Evolutionary conservation across 1,140 invertebrate genomes (phyloP).

Genomic region (Lepidurus couesii): DNA sequence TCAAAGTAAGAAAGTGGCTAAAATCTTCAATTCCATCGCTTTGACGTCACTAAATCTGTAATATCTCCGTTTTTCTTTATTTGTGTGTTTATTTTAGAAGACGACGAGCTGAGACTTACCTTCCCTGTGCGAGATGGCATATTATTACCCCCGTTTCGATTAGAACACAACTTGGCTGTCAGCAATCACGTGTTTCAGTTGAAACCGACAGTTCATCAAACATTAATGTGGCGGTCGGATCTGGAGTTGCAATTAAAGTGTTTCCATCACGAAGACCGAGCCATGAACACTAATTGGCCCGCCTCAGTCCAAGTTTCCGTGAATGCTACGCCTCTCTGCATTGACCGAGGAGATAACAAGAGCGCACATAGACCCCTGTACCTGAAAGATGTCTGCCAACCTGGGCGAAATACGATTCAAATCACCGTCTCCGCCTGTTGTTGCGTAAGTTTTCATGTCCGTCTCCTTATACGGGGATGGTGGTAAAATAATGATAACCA

Average conservation of each 20-base stretch:
- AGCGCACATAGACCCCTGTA: conserved; percentile 91
- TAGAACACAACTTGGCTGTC: conserved; percentile 93
- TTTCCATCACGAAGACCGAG: conserved; percentile 92
- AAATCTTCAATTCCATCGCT: conserved; percentile 18
- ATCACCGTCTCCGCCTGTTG: conserved; percentile 94
- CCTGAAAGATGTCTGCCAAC: conserved; percentile 90
- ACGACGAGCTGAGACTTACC: conserved; percentile 88
- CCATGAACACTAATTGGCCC: conserved; percentile 96
- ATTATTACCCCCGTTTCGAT: conserved; percentile 85
- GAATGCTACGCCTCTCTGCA: conserved; percentile 77
- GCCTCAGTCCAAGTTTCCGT: conserved; percentile 80
- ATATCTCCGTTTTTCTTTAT: conserved; percentile 13
- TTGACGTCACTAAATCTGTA: background rate
- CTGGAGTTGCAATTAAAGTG: conserved; percentile 86
- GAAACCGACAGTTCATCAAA: conserved; percentile 89
- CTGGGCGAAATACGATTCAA: conserved; percentile 90
- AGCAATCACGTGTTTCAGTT: conserved; percentile 96
- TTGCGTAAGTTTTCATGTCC: conserved; percentile 70
- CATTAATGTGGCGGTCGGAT: conserved; percentile 86
- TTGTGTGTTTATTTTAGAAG: conserved; percentile 53
- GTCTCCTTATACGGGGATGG: conserved; percentile 27
- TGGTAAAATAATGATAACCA: conserved; percentile 24
- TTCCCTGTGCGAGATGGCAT: conserved; percentile 94
- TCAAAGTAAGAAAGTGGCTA: conserved; percentile 36
- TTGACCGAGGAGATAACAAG: conserved; percentile 88